Percentiles rank a stretch among this genome's conserved stretches.
These are phyloP conservation scores for Lepidurus apus DNA, from an alignment of 1,140 invertebrate species.

Conservation along the genomic window DNA sequence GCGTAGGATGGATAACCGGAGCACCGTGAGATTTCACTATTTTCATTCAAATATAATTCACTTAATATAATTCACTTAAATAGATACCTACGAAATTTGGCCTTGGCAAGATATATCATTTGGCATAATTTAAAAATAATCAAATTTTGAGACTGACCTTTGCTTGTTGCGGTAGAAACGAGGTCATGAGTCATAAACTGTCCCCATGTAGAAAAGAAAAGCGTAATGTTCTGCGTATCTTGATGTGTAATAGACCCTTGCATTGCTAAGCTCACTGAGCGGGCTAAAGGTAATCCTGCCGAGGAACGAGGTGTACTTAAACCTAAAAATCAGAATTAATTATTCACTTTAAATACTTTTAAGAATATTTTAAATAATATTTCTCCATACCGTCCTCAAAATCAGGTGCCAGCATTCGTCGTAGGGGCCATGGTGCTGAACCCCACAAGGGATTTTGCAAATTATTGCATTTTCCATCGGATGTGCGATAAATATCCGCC, in stretches of 20 bases:
- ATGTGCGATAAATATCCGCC: constrained; percentile 43
- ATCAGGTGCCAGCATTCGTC: constrained; percentile 73
- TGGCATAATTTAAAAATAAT: constrained; percentile 50
- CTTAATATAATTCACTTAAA: too few relatives aligned
- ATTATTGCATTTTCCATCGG: constrained; percentile 54
- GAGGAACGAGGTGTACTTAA: neutral
- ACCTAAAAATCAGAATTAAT: neutral
- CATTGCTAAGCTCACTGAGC: constrained; percentile 28
- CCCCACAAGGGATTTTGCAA: constrained; percentile 46
- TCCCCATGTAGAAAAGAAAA: constrained; percentile 70
- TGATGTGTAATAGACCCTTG: neutral
- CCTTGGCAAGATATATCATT: too few relatives aligned
- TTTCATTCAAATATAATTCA: too few relatives aligned
- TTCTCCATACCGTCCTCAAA: constrained; percentile 83
- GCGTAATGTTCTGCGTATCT: constrained; percentile 35
- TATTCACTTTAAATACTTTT: neutral
- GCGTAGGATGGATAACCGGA: too few relatives aligned
- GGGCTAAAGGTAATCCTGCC: constrained; percentile 1
- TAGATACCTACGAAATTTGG: too few relatives aligned
- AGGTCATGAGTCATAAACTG: constrained; percentile 96
- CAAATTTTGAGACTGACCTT: constrained; percentile 53
- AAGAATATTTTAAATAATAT: constrained; percentile 60
- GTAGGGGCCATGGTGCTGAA: constrained; percentile 55
- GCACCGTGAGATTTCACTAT: too few relatives aligned
- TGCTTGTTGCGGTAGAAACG: constrained; percentile 69